Evolutionary conservation across 2,797 vertebrate species (phyloP), one percentile per base, ranked within the genome.

Genomic region (Clarias laeviceps): DNA sequence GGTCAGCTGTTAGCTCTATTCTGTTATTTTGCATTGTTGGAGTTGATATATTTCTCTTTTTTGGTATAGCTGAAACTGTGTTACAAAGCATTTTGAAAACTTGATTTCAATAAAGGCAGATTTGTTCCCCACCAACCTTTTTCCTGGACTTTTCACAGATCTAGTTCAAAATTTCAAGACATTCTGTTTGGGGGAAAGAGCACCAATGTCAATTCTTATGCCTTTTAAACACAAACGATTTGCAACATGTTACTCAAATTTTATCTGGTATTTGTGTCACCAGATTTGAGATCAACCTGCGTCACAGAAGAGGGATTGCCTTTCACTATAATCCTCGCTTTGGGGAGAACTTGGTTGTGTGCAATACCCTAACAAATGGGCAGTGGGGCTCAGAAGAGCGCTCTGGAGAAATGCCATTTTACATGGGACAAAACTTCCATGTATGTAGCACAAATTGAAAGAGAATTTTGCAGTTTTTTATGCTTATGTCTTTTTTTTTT

Each of bases 251-350:
- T 83, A 65, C 9, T 70, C 17, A 34, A 57, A 59, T 12, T 77
- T 64, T 34, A 22, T 77, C 50, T n/a, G 12, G 24, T 86, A 22
- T 54, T 78, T 82, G 17, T 69, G 54, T 56, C 18, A 50, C 29
- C 89, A 96, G 95, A 87, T 93, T 96, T 69, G 0, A 0, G 14
- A 89, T 96, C 85, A 94, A 95, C 88, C 90, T 96, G 1, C 17
- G 85, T 50, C 82, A 87, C 68, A 34, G 7, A 1, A 81, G n/a
- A 17, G 93, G 92, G 14, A 88, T 92, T 0, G 95, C 95, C 4
- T 86, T 95, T 37, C 94, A 95, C 83, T 95, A 94, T 80, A 95
- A 95, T 59, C 91, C 93, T 20, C 93, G 95, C 14, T 94, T 95
- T 84, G 78, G 68, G 2, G 93, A 95, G 82, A 93, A 90, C 7